phyloP scores from a whole-genome alignment of 2,888 invertebrate genomes.

The Drosophila cyrtoloma region DNA sequence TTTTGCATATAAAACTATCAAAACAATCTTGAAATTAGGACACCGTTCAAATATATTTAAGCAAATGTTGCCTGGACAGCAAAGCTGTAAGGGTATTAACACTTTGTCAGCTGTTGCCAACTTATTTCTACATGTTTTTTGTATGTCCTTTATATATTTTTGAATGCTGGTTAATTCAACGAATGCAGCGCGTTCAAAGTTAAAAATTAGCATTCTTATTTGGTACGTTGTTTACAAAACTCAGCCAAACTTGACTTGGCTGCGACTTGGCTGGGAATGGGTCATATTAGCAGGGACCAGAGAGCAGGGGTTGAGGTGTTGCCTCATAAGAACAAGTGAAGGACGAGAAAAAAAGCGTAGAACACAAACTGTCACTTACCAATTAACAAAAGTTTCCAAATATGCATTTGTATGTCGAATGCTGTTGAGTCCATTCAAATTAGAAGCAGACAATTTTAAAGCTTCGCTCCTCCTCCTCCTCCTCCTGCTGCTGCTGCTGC shows the following conservation, averaged over 20 bases:
- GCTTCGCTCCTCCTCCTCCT: constrained; percentile 36
- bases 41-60: neutral
- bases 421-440: constrained; percentile 84
- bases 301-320: constrained; percentile 35
- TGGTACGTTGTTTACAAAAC: constrained; percentile 35
- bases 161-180: constrained; percentile 35
- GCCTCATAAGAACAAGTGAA: constrained; percentile 12
- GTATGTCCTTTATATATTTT: constrained; percentile 1
- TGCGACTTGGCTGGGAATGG: constrained; percentile 4
- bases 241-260: constrained; percentile 6
- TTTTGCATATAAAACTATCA: neutral
- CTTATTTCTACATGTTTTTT: neutral
- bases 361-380: constrained; percentile 77
- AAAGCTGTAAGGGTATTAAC: neutral
- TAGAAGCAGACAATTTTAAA: constrained; percentile 71
- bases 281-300: constrained; percentile 6
- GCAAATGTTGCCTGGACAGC: neutral
- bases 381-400: constrained; percentile 84
- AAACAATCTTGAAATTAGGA: neutral
- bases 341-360: neutral
- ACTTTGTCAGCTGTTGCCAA: neutral
- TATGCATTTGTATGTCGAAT: constrained; percentile 84
- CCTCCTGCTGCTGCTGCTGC: neutral
- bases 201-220: constrained; percentile 70
- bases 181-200: constrained; percentile 66